Evolutionary conservation across 2,888 invertebrate genomes (phyloP).

Genomic region (Heliconius hortense): DNA sequence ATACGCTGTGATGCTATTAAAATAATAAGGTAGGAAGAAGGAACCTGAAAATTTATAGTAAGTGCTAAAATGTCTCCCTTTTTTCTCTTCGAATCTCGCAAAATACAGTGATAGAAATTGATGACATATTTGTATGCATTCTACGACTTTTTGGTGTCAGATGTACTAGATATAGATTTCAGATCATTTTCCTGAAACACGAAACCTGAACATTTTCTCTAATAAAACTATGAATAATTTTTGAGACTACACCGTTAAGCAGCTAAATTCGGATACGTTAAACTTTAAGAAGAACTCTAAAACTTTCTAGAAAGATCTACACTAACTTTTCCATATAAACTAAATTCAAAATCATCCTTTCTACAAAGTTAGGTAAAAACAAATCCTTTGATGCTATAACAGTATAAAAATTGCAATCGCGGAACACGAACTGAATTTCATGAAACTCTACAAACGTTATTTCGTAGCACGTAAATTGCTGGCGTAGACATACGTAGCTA

Average conservation of each 20-base stretch:
- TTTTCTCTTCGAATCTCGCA: too few species aligned
- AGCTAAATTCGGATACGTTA: neutral
- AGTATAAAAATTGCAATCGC: conserved; percentile 32
- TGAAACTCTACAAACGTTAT: conserved; percentile 39
- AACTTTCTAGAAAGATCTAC: neutral
- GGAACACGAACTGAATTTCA: conserved; percentile 35
- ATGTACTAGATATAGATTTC: too few species aligned
- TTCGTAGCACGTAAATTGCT: conserved; percentile 34
- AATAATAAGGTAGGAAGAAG: too few species aligned
- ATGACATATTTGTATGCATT: too few species aligned
- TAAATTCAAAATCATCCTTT: neutral
- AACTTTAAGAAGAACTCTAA: neutral
- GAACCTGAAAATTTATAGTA: too few species aligned
- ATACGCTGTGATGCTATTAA: too few species aligned
- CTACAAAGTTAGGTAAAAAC: conserved; percentile 16
- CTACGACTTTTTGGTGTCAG: too few species aligned
- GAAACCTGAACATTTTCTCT: too few species aligned
- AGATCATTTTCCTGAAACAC: too few species aligned
- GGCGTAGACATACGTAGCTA: conserved; percentile 15
- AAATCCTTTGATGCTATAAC: conserved; percentile 17
- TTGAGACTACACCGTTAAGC: neutral
- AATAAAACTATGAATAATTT: too few species aligned
- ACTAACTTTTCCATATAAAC: neutral
- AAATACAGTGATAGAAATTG: too few species aligned
- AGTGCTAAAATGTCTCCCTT: too few species aligned